These are phyloP conservation scores for Clostera curtula DNA, from an alignment of 2,888 invertebrate genomes.

Conservation along the genomic window DNA sequence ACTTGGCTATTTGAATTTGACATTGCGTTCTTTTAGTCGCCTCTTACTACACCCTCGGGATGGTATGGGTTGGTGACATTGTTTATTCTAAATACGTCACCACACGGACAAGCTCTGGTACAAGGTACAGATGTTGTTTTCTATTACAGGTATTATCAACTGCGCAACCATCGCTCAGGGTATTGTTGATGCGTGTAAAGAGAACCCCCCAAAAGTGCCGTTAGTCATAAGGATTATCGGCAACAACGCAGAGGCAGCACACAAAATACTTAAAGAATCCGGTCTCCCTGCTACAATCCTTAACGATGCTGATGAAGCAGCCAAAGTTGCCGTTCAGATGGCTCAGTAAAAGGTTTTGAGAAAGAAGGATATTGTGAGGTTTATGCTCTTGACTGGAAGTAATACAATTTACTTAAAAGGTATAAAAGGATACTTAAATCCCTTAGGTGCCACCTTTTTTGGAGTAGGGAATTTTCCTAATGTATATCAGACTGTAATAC, in stretches of 20 bases:
- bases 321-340: conserved; percentile 85
- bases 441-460: too few relatives aligned
- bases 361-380: too few relatives aligned
- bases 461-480: too few relatives aligned
- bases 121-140: too few relatives aligned
- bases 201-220: conserved; percentile 87
- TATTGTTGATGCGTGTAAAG: conserved; percentile 90
- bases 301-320: conserved; percentile 93
- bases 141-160: conserved; percentile 90
- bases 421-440: too few relatives aligned
- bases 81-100: neutral
- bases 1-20: too few relatives aligned
- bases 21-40: too few relatives aligned
- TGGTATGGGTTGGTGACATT: neutral
- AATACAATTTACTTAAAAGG: too few relatives aligned
- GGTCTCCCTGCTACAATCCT: conserved; percentile 89
- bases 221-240: conserved; percentile 96
- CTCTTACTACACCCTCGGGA: too few relatives aligned
- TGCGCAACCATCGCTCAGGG: conserved; percentile 98
- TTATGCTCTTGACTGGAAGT: too few relatives aligned
- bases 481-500: too few relatives aligned
- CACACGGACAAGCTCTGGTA: neutral
- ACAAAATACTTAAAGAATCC: conserved; percentile 86
- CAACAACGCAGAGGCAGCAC: conserved; percentile 91
- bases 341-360: conserved; percentile 30